A percentile compares a stretch with the other conserved stretches of the same genome.
These are phyloP conservation scores for Danio choprae DNA, from an alignment of 2,797 vertebrate species.

Conservation along the genomic window DNA sequence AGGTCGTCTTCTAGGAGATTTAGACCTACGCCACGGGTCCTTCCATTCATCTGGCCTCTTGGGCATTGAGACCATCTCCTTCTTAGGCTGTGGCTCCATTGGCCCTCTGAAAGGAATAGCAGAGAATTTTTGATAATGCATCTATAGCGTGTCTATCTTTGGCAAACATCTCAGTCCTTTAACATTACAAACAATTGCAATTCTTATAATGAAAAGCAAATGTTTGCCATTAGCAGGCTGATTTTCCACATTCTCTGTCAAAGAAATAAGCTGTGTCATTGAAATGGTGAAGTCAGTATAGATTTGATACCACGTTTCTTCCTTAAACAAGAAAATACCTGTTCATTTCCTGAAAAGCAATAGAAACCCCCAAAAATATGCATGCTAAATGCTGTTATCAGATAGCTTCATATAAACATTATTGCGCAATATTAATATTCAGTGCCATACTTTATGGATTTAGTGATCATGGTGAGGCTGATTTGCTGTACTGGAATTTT, in stretches of 20 bases:
- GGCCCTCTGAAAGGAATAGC: constrained; percentile 79
- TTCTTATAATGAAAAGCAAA: not conserved
- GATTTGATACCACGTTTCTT: not conserved
- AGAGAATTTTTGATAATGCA: not conserved
- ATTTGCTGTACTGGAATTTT: not conserved
- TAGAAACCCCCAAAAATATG: not conserved
- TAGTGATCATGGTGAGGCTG: not conserved
- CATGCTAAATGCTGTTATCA: not conserved
- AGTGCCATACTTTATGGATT: not conserved
- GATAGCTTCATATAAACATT: not conserved
- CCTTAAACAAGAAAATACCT: not conserved
- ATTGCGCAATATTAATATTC: not conserved
- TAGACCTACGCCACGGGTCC: constrained; percentile 97
- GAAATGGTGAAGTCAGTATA: not conserved
- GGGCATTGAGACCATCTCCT: constrained; percentile 74
- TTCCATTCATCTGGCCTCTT: constrained; percentile 97
- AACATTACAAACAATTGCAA: not conserved
- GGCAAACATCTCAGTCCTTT: not conserved
- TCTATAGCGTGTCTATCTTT: not conserved
- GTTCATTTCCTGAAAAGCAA: constrained; percentile 21
- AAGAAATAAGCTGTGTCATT: not conserved
- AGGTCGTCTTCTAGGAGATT: constrained; percentile 91
- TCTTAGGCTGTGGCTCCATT: constrained; percentile 82
- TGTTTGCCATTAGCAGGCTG: not conserved
- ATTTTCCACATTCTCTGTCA: constrained; percentile 10